Evolutionary conservation across 2,113 vertebrate genomes (phyloP), one percentile per base, ranked within the genome.

Genomic region (Colius striatus): DNA sequence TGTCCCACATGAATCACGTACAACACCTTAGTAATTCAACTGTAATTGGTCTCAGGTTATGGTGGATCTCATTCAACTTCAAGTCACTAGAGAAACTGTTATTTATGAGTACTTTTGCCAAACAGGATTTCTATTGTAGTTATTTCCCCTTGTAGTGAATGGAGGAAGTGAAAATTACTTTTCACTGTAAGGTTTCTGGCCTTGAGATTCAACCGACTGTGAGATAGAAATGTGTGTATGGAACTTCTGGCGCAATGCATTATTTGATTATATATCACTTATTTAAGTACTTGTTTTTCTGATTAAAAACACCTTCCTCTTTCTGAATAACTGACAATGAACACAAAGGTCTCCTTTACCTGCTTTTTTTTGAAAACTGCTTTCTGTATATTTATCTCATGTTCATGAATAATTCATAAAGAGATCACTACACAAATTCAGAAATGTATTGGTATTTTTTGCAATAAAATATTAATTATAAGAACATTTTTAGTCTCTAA

Each of bases 401-500:
- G 21, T 41, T 60, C 47, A 41, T 10, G 21, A 55, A 14, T 57
- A 84, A 53, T 82, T 91, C 11, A 73, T 0, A 0, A 86, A 68
- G 0, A 71, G 14, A 58, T 79, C 50, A 36, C 11, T 58, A 16
- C 9, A 75, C 15, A 84, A 87, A 57, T 70, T 84, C 75, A 48
- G 47, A 48, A 75, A 57, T 41, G 1, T 23, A 19, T 74, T 92
- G 25, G 15, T 51, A 75, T 58, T 83, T 94, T 94, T 85, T 95
- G 16, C 26, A 77, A 57, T 84, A 95, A 84, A 87, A 60, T 94
- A 74, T 87, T 51, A 90, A 61, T 81, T 87, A 77, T 57, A 81
- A 75, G n/a, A 72, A 55, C 7, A 54, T 47, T 83, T 62, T 65
- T 20, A 67, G 53, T 8, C 6, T 48, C 8, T 43, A 71, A 88